Evolutionary conservation across 2,113 vertebrate species (phyloP).

Genomic region (Pelecanoides urinatrix): DNA sequence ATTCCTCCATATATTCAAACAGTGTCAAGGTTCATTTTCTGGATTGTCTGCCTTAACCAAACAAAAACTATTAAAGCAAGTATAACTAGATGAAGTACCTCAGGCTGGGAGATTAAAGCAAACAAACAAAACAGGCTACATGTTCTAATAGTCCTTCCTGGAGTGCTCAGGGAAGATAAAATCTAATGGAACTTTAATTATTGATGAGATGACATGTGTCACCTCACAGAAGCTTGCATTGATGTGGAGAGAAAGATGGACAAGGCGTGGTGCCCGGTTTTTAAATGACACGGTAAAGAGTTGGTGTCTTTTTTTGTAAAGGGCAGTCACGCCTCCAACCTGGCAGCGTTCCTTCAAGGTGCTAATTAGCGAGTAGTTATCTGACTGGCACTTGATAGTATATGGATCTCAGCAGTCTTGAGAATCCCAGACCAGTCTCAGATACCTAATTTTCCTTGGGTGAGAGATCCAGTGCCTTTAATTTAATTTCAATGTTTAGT

Average conservation of each 20-base stretch:
- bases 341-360: neutral
- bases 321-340: neutral
- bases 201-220: neutral
- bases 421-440: neutral
- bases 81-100: neutral
- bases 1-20: neutral
- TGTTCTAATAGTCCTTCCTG: neutral
- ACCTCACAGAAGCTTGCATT: neutral
- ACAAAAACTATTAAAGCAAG: neutral
- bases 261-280: neutral
- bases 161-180: neutral
- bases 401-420: neutral
- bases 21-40: neutral
- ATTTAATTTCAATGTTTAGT: neutral
- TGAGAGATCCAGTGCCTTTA: neutral
- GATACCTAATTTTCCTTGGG: neutral
- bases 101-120: neutral
- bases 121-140: neutral
- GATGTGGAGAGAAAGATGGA: neutral
- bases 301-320: neutral
- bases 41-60: neutral
- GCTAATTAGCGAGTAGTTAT: neutral
- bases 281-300: neutral
- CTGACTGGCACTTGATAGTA: neutral
- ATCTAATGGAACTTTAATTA: neutral